Base-by-base conservation (phyloP, 2,888 invertebrate genomes). In the Capitulum mitella region DNA sequence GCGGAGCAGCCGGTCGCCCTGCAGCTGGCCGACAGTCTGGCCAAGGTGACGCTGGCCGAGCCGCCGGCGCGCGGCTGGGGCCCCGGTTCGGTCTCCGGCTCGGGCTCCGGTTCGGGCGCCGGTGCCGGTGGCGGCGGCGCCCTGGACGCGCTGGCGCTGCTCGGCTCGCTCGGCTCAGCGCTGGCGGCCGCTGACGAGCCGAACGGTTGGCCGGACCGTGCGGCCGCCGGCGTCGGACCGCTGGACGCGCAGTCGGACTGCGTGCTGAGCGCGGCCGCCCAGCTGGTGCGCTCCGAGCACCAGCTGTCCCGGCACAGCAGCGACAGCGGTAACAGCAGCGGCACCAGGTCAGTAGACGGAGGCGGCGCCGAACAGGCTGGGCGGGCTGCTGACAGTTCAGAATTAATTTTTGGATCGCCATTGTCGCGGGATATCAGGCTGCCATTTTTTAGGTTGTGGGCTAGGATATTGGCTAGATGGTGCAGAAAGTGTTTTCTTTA, bases 231-330 rank as follows among this genome's bases (percentile, higher is more conserved):
- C 70, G 26, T 26, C 14, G 37, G 19, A 19, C 22, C 16, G 26
- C 40, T 70, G 8, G 70, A 70, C 40, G 22, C 40, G 10, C 70
- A 37, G 70, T 37, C 70, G 1, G 70, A 70, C 40, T 26, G 70
- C 70, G 70, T 70, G 40, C 70, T 70, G 70, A 70, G 37, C 70
- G 70, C 70, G 26, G 70, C 70, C 26, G 70, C 70, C 26, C 70
- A 70, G 70, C 70, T 70, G 70, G 34, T 70, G 37, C 70, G 70
- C 37, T 40, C 70, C 26, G 70, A 70, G 1, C 37, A 40, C 22
- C 76, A 76, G 46, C 1, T 76, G 8, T 76, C 76, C 6, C 46
- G 76, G 1, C 76, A 76, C 76, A 76, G 76, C 76, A 76, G 76
- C 76, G 76, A 76, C 46, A 29, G 29, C 12, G 76, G 76, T 19